Evolutionary conservation across 2,113 vertebrate genomes (phyloP), one percentile per base, ranked within the genome.

Genomic region (Ornithorhynchus anatinus): DNA sequence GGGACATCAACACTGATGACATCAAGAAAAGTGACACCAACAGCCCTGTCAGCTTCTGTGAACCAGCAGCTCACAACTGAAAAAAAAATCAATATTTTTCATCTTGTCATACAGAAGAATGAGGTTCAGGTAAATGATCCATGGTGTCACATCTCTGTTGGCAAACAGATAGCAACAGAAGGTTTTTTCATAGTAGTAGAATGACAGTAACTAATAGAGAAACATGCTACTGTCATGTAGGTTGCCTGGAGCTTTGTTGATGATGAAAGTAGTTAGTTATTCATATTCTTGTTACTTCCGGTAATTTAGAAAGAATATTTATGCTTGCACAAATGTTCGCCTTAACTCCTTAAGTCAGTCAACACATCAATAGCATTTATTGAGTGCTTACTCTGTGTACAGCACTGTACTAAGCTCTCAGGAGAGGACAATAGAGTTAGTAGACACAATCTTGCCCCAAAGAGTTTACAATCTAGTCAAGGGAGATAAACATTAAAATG

Each of bases 21-120:
- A n/a, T n/a, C 43, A 29, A 68, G 58, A 81, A 76, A 82, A 84
- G 22, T 37, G 11, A 72, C 23, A 11, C 31, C 54, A 79, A 75
- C 33, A 71, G 23, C 36, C 62, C 62, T 37, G 40, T 56, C 43
- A 35, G 1, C 8, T 42, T 57, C 15, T 40, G 5, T 39, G 68
- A 33, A 29, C 4, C 38, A 45, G 11, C 14, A n/a, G 22, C 47
- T 82, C 10, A 5, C 25, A 17, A 39, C 27, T 67, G 20, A 48
- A 67, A 81, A 72, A 11, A 35, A 67, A 59, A 39, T 22, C 2
- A 1, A 22, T 50, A 48, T n/a, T 37, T 22, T 59, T 40, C n/a
- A 14, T n/a, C 14, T 39, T 37, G 11, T 31, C 20, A 42, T 59
- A 50, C 32, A 62, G n/a, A 60, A 40, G 64, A 56, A 73, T 20